Evolutionary conservation across 53 echinoderm and acorn worm species (phyloP), one percentile per base, ranked within the genome.

Genomic region (Stichopus horrens): DNA sequence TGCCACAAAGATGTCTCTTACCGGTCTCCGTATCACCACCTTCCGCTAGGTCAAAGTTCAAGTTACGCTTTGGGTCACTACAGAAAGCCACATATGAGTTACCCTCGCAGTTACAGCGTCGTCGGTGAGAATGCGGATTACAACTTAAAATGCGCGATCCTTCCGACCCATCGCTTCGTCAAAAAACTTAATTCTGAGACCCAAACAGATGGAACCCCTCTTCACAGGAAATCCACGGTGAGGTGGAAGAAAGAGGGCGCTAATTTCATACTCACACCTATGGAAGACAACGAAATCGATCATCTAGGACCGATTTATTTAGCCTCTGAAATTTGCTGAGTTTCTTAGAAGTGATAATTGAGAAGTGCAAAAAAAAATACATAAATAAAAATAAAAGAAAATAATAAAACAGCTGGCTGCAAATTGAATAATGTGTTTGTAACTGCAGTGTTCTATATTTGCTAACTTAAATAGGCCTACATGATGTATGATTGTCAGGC

Each of bases 161-260:
- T 65, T 9, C 37, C 57, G 18, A 65, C 85, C 10, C 21, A 58
- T 58, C 60, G 66, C 5, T 85, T 63, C 85, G 8, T 85, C 21
- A 85, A 67, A 22, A 85, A 65, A 66, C 67, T 8, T 10, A 67
- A 85, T 85, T 65, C 85, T 19, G 85, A 59, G 8, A 85, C 67
- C 0, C 85, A 85, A 65, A 85, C 85, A 37, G 85, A 85, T 51
- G 85, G 85, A 14, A 67, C 85, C 22, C 85, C 85, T 52, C 52
- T 85, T 10, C 85, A 85, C 52, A 58, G 85, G 23, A 85, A 85
- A 52, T 85, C 85, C 8, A 85, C 85, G 4, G 85, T 85, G 0
- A 65, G 67, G 66, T 85, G 85, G 85, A 85, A 85, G 51, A 85
- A 85, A 58, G 85, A 85, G 65, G 85, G 71, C 60, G 68, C 63